Evolutionary conservation across 2,888 invertebrate genomes (phyloP).

Genomic region (Sphaerophoria rueppellii): DNA sequence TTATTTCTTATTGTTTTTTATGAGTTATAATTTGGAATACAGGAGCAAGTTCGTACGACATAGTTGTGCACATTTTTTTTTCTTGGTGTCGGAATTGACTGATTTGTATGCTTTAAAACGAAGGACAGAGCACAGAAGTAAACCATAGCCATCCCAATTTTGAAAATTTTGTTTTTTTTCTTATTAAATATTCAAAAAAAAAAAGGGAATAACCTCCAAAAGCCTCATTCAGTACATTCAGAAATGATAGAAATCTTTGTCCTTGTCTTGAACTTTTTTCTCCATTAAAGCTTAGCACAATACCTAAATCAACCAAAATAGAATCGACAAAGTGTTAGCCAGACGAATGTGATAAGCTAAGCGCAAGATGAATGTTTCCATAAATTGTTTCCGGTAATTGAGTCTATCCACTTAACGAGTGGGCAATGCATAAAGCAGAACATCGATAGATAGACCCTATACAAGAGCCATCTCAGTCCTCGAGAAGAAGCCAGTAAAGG

Average conservation of each 20-base stretch:
- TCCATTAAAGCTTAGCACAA: not conserved
- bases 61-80: no score
- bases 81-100: no score
- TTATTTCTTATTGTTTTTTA: no score
- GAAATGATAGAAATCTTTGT: not conserved
- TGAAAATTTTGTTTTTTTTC: no score
- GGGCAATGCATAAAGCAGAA: conserved; percentile 22
- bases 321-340: conserved; percentile 49
- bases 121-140: no score
- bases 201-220: no score
- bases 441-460: conserved; percentile 2
- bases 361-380: conserved; percentile 70
- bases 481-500: not conserved
- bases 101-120: no score
- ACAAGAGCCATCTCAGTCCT: not conserved
- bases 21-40: no score
- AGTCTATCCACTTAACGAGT: conserved; percentile 64
- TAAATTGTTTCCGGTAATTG: conserved; percentile 74
- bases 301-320: conserved; percentile 18
- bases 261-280: not conserved
- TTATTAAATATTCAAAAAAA: no score
- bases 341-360: conserved; percentile 69
- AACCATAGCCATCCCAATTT: no score
- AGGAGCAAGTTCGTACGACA: no score
- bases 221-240: conserved; percentile 2